Evolutionary conservation across 2,113 vertebrate species (phyloP), one percentile per base, ranked within the genome.

Genomic region (Platycercus adscitus): DNA sequence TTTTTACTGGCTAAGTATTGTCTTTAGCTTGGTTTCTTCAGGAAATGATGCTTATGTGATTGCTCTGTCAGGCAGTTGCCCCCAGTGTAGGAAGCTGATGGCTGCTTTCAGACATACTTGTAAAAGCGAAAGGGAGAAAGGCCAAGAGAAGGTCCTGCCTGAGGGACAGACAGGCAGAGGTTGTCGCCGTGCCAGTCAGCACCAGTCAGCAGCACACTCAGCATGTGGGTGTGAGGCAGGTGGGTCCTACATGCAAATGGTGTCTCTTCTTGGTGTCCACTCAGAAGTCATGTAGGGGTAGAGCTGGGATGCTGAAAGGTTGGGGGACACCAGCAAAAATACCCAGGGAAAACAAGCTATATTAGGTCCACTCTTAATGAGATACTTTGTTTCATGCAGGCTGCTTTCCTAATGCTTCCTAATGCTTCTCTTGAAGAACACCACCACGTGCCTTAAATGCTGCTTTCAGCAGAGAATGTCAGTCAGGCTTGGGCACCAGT

Each of bases 161-260:
- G 24, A 43, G 33, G 70, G 29, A 85, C 44, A 68, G 47, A n/a
- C 18, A 24, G 56, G 39, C 33, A 80, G 72, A 71, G 61, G 21
- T 69, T 76, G 33, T 50, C 31, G 35, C 49, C 0, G 0, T 49
- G 60, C 20, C 9, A 17, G 39, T 43, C 44, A n/a, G 58, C n/a
- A 41, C 24, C n/a, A 47, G 75, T 29, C 53, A 39, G 37, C 46
- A 63, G 68, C 50, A 37, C 35, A 18, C 33, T 21, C 0, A 2
- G 11, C 12, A 25, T 0, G 0, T 79, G 60, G 33, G 13, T 73
- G n/a, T 65, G n/a, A 14, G 35, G 4, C 28, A n/a, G 55, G 10
- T 56, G 9, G 11, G 26, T 56, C n/a, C 55, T 28, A 13, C 1
- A 1, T 50, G 20, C 44, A 46, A 41, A 33, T 0, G 1, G 18